These are phyloP conservation scores for Buathra laborator DNA, from an alignment of 2,888 invertebrate genomes.

Conservation along the genomic window DNA sequence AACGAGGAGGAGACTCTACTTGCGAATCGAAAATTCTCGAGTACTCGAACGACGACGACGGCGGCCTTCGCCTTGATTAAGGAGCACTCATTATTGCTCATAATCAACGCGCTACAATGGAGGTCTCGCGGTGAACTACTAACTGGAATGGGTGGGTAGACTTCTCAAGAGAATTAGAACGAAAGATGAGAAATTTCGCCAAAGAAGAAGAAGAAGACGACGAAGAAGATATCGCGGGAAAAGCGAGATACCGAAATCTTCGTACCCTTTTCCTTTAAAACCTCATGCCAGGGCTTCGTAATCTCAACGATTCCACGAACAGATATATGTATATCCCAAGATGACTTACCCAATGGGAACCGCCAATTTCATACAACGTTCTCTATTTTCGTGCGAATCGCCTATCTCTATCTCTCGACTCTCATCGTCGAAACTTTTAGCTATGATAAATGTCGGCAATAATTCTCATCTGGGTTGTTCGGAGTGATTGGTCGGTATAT, in stretches of 20 bases:
- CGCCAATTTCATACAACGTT: slow-evolving; percentile 4
- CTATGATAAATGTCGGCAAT: slow-evolving; percentile 79
- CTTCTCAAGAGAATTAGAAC: slow-evolving; percentile 39
- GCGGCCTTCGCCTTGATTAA: slow-evolving; percentile 65
- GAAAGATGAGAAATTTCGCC: slow-evolving; percentile 6
- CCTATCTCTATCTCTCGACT: not conserved
- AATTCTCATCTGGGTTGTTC: slow-evolving; percentile 36
- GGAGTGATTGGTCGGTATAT: slow-evolving; percentile 10
- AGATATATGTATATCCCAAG: not conserved
- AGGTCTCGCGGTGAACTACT: slow-evolving; percentile 17
- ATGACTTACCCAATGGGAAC: not conserved
- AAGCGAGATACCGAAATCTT: not conserved
- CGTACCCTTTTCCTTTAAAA: not conserved
- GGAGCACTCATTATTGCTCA: slow-evolving; percentile 81
- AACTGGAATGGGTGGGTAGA: not conserved
- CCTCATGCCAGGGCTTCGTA: not conserved
- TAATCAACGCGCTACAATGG: slow-evolving; percentile 81
- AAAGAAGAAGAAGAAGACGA: not conserved
- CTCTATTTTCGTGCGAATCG: not conserved
- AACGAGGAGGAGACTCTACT: slow-evolving; percentile 75
- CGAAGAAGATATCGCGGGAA: slow-evolving; percentile 24
- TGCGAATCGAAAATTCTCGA: slow-evolving; percentile 79
- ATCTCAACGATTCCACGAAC: not conserved
- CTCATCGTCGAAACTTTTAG: slow-evolving; percentile 17
- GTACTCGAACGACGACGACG: slow-evolving; percentile 69